These are phyloP conservation scores for Papilio protenor DNA, from an alignment of 2,888 invertebrate genomes.

Conservation along the genomic window DNA sequence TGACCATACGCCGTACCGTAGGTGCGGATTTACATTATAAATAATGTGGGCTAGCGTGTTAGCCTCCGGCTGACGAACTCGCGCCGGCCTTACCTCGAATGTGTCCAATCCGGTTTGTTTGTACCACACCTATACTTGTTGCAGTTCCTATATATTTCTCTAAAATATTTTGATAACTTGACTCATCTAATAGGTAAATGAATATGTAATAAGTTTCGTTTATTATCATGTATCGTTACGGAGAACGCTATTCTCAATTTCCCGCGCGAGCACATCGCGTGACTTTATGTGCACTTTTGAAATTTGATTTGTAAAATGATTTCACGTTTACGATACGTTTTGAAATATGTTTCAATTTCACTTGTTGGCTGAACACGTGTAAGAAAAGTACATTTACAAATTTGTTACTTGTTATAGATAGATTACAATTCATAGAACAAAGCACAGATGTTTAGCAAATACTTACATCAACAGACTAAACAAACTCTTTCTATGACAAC, in stretches of 20 bases:
- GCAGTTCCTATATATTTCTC: neutral
- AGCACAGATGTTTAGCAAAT: conserved; percentile 3
- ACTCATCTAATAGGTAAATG: neutral
- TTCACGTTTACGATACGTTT: conserved; percentile 19
- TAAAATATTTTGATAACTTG: neutral
- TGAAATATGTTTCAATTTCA: conserved; percentile 32
- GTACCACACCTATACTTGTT: conserved; percentile 8
- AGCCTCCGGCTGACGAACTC: conserved; percentile 9
- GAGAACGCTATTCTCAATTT: neutral
- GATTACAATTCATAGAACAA: neutral
- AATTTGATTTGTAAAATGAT: conserved; percentile 17
- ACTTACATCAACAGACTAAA: conserved; percentile 16
- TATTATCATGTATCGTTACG: neutral
- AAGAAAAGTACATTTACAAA: neutral
- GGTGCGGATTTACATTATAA: conserved; percentile 75
- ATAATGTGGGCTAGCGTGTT: conserved; percentile 61
- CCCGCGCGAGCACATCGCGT: conserved; percentile 16
- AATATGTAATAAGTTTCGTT: neutral
- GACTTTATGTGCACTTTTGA: conserved; percentile 3
- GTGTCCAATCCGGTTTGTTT: conserved; percentile 23
- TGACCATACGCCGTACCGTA: conserved; percentile 65
- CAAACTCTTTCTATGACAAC: conserved; percentile 10
- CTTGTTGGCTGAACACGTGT: neutral
- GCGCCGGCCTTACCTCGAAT: neutral
- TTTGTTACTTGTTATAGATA: neutral